phyloP scores from a whole-genome alignment of 2,797 vertebrate genomes.

The Brachyalestes nurse region DNA sequence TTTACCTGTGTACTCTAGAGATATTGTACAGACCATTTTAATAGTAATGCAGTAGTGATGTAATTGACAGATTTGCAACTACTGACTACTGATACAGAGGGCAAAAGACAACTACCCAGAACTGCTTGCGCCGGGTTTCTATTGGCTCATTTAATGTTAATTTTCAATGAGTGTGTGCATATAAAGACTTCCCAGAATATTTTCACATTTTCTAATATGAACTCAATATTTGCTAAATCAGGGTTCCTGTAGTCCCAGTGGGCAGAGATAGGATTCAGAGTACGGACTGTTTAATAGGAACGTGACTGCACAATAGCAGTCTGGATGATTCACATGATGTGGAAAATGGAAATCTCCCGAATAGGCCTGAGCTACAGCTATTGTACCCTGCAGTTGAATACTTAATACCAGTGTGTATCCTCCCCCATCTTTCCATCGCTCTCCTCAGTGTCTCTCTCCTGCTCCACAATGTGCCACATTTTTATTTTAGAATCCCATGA shows the following conservation, averaged over 20 bases:
- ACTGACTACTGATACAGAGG: conserved; percentile 7
- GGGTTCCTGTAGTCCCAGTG: conserved; percentile 56
- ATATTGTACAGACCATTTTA: conserved; percentile 29
- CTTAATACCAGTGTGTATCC: conserved; percentile 69
- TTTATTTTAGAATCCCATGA: conserved; percentile 66
- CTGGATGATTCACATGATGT: conserved; percentile 64
- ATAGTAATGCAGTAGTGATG: conserved; percentile 17
- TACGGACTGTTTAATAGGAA: conserved; percentile 57
- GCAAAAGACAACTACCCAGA: conserved; percentile 29
- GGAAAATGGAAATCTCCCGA: conserved; percentile 66
- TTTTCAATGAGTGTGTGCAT: conserved; percentile 41
- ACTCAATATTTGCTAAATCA: conserved; percentile 52
- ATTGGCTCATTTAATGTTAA: conserved; percentile 47
- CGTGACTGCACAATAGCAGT: conserved; percentile 65
- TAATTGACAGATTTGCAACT: conserved; percentile 30
- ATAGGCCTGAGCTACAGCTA: conserved; percentile 59
- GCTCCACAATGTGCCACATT: conserved; percentile 55
- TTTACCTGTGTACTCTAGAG: conserved; percentile 5
- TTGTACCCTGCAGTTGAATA: conserved; percentile 66
- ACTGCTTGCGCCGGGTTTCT: conserved; percentile 36
- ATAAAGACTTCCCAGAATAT: conserved; percentile 42
- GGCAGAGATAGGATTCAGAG: conserved; percentile 62
- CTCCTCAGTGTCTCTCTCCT: conserved; percentile 30
- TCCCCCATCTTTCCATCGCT: conserved; percentile 62
- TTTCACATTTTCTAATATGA: conserved; percentile 53